Conservation (phyloP, 1,140 invertebrate species). For the Drosophila sechellia region DNA sequence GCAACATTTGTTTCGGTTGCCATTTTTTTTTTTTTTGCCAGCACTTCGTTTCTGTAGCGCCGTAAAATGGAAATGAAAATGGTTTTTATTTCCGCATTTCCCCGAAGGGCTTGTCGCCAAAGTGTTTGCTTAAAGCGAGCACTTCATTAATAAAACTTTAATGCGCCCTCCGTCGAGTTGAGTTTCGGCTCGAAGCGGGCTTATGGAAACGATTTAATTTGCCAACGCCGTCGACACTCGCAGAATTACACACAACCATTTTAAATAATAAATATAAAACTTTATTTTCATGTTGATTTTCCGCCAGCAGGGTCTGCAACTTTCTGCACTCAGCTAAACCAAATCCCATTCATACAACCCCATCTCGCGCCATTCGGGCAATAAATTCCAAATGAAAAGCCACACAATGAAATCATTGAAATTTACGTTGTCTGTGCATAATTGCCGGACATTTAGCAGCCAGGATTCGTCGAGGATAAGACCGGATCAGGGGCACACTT, state of each 20-base stretch:
- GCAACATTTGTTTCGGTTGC: conserved; percentile 43
- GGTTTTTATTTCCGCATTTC: conserved; percentile 14
- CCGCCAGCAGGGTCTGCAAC: conserved; percentile 60
- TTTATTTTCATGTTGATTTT: conserved; percentile 75
- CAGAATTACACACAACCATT: conserved; percentile 42
- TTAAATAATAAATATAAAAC: conserved; percentile 69
- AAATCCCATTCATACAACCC: conserved; percentile 12
- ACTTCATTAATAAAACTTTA: conserved; percentile 48
- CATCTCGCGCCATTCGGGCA: conserved; percentile 3
- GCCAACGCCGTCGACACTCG: conserved; percentile 41
- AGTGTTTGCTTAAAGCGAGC: conserved; percentile 41
- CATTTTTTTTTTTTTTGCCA: conserved; percentile 1
- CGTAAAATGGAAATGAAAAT: conserved; percentile 64
- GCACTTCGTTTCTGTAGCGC: background rate
- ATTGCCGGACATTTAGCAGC: conserved; percentile 68
- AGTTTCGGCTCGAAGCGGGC: conserved; percentile 19
- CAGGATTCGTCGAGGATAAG: conserved; percentile 30
- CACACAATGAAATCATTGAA: conserved; percentile 70
- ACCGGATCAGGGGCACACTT: conserved; percentile 25
- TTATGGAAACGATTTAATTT: conserved; percentile 43
- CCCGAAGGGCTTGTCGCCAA: conserved; percentile 21
- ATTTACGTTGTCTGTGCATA: conserved; percentile 65
- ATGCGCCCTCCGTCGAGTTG: conserved; percentile 10
- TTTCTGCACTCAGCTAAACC: conserved; percentile 45
- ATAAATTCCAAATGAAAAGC: conserved; percentile 62